Base-by-base conservation (phyloP, 2,797 vertebrate species). In the Peromyscus nudipes region DNA sequence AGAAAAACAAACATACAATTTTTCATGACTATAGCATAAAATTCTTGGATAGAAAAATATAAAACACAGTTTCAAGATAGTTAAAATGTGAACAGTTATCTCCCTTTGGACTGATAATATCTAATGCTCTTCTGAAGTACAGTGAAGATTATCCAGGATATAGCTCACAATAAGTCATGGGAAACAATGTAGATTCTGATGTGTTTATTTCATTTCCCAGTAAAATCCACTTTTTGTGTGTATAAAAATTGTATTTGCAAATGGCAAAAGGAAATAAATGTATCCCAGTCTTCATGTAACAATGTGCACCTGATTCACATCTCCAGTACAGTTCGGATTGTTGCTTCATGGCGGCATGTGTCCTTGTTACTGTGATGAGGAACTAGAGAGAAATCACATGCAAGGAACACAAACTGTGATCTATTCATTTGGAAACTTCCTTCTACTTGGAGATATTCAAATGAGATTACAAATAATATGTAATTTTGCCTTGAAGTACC, bases 141-240 rank as follows among this genome's bases (percentile, higher is more conserved):
- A 31, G 1, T 82, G 4, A 34, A 7, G 40, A 75, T 73, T 81
- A 34, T 84, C 87, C 13, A 67, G 57, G 31, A 57, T 75, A 25
- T 40, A 91, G 49, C 94, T 97, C 17, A 90, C 65, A 91, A 57
- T 96, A 94, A 88, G 5, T 91, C 57, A 79, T 62, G 4, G 69
- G 13, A 84, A 23, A 64, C 23, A 34, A n/a, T 13, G 7, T 55
- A 10, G 40, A 73, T 60, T 5, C 34, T 79, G 31, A 69, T 80
- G 71, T 4, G 19, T 83, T 89, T 67, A 55, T 31, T 87, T 95
- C 16, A 27, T 10, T 92, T 94, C 10, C 7, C 34, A 17, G 4
- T 73, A 14, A 87, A 57, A 12, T 79, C n/a, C 27, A 0, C 0
- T 81, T 81, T 91, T 55, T 23, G 64, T 71, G 2, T 64, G 10